These are phyloP conservation scores for Smutsia temminckii DNA, from an alignment of 2,797 vertebrate genomes.

Conservation along the genomic window DNA sequence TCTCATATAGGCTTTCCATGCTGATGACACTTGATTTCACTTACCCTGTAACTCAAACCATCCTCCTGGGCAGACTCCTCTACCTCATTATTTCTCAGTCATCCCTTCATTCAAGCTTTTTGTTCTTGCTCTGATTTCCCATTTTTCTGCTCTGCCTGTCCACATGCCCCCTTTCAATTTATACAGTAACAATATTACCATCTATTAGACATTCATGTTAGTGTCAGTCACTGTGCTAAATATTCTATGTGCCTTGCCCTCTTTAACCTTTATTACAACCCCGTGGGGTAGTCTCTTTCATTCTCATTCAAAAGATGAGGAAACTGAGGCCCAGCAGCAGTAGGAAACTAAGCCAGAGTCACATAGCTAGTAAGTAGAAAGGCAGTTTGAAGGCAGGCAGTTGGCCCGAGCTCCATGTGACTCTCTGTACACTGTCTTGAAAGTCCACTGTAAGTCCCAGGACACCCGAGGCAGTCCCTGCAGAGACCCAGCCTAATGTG, in stretches of 20 bases:
- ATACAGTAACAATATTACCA: fast-evolving
- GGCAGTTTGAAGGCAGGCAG: not conserved
- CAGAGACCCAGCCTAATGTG: not conserved
- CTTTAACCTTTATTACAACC: not conserved
- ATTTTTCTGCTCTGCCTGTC: not conserved
- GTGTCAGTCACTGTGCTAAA: not conserved
- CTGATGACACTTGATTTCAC: not conserved
- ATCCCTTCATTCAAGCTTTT: not conserved
- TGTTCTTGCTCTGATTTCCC: not conserved
- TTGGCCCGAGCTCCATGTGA: not conserved
- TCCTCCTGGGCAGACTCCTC: not conserved
- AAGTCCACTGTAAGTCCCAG: not conserved
- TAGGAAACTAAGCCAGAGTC: not conserved
- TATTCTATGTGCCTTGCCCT: not conserved
- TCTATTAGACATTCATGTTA: fast-evolving
- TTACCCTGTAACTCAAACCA: fast-evolving
- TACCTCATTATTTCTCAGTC: not conserved
- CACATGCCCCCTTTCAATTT: not conserved
- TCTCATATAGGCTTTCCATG: not conserved
- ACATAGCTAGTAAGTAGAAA: not conserved
- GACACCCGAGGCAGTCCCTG: not conserved
- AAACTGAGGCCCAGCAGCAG: not conserved
- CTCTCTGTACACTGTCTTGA: not conserved
- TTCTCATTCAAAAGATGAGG: not conserved
- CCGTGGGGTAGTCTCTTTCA: not conserved